Evolutionary conservation across 2,113 vertebrate genomes (phyloP), one percentile per base, ranked within the genome.

Genomic region (Pavo muticus): DNA sequence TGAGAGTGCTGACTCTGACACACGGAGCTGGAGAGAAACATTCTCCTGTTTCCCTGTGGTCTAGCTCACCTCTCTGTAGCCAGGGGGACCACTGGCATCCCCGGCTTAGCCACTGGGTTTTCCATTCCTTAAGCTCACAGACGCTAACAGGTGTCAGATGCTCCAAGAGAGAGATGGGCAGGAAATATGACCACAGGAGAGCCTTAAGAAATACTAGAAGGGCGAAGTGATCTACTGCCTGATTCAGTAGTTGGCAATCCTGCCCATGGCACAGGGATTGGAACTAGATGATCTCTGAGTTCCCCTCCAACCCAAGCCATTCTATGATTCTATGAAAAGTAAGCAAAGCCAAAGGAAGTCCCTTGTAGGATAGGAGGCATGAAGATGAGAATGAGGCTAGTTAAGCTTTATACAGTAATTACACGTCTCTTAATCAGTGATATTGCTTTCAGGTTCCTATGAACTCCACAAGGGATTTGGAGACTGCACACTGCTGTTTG

Each of bases 1-100:
- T 91, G 78, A 54, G 30, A 54, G 17, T 54, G 27, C 52, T 30
- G 52, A 30, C 21, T 21, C 48, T 30, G 27, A 54, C 16, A 57
- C 25, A 64, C 13, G 44, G 70, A 82, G 40, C 27, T 14, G 35
- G 25, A 67, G 56, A 74, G 45, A 73, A 56, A n/a, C 8, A 18
- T 15, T 40, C 32, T 63, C 16, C 48, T 17, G 50, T 24, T 64
- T 91, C 83, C 68, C 82, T 32, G 47, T 0, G 8, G 69, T 68
- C 78, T 70, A 0, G 0, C n/a, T 82, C 63, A 27, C 12, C 11
- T 10, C 14, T 15, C 7, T 0, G 1, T 4, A 63, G 48, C 88
- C 56, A 67, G 0, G 0, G 81, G 64, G 71, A 77, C 11, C 65
- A 60, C 39, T 27, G 77, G 47, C 68, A 56, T 50, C 29, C 94